A percentile compares a stretch with the other conserved stretches of the same genome.
These are phyloP conservation scores for Laterallus jamaicensis DNA, from an alignment of 2,113 vertebrate genomes.

Conservation along the genomic window DNA sequence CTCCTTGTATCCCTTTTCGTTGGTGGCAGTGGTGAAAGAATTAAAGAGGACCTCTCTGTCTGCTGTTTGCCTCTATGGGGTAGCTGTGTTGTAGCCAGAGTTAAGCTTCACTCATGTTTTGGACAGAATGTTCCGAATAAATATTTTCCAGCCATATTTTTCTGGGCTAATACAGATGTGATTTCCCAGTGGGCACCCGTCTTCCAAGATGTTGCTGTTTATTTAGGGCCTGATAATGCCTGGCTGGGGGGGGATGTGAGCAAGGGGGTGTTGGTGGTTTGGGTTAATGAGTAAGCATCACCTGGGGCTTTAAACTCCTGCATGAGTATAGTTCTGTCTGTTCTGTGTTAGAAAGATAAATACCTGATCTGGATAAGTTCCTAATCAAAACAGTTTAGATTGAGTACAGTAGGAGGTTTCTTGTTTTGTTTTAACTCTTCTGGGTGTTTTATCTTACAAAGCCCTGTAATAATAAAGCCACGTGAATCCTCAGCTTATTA, in stretches of 20 bases:
- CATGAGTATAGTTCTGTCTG: not conserved
- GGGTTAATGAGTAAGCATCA: not conserved
- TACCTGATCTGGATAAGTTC: not conserved
- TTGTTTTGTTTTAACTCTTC: conserved; percentile 41
- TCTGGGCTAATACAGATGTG: conserved; percentile 2
- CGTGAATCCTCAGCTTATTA: conserved; percentile 43
- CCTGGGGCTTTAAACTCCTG: conserved; percentile 20
- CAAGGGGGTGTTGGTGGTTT: not conserved
- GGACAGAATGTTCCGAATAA: conserved; percentile 14
- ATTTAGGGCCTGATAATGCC: not conserved
- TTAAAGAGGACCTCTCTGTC: not conserved
- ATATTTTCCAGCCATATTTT: conserved; percentile 34
- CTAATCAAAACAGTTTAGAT: not conserved
- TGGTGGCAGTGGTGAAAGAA: not conserved
- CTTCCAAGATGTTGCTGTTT: conserved; percentile 34
- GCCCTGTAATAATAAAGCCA: conserved; percentile 43
- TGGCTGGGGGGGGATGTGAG: not conserved
- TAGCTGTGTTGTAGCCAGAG: not conserved
- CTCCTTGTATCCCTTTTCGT: not conserved
- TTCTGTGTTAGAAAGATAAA: not conserved
- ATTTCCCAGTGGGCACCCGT: conserved; percentile 31
- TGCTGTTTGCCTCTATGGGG: not conserved
- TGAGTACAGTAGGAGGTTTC: conserved; percentile 10
- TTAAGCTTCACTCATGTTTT: conserved; percentile 8
- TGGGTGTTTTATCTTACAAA: conserved; percentile 38